Conservation (phyloP, 1,140 invertebrate species). For the Drosophila oshimai region DNA sequence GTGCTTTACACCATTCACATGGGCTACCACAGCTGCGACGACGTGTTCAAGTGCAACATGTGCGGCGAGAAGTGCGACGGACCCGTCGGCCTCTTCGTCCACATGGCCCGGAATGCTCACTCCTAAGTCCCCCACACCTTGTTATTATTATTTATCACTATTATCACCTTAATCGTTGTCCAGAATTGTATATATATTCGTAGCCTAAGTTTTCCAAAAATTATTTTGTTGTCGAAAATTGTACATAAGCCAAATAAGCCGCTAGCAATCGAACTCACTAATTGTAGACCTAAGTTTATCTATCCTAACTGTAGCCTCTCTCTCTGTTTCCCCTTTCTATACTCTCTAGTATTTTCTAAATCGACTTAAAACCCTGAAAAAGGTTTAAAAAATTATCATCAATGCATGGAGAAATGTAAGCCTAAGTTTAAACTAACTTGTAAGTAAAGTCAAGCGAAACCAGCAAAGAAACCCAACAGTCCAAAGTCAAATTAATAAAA, state of each 20-base stretch:
- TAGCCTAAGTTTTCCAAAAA: constrained; percentile 51
- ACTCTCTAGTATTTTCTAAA: constrained; percentile 19
- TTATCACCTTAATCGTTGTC: constrained; percentile 62
- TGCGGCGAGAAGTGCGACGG: constrained; percentile 93
- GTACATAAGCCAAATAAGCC: constrained; percentile 71
- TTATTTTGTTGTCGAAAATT: constrained; percentile 77
- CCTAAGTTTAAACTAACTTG: constrained; percentile 38
- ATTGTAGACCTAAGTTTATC: constrained; percentile 57
- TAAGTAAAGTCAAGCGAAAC: constrained; percentile 60
- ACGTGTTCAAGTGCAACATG: constrained; percentile 97
- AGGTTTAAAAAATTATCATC: constrained; percentile 74
- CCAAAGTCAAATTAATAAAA: constrained; percentile 72
- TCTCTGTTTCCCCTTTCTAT: constrained; percentile 11
- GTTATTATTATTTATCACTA: constrained; percentile 67
- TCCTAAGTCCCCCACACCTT: constrained; percentile 82
- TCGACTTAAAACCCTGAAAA: constrained; percentile 65
- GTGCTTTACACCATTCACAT: constrained; percentile 98
- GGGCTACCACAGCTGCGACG: constrained; percentile 95
- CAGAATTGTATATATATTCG: constrained; percentile 76
- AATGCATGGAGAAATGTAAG: constrained; percentile 27
- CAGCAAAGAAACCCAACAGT: constrained; percentile 50
- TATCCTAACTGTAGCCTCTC: constrained; percentile 20
- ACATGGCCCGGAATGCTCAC: constrained; percentile 93
- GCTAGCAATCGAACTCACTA: constrained; percentile 33
- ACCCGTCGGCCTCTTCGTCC: constrained; percentile 94